phyloP scores from a whole-genome alignment of 1,140 invertebrate species.

The Bombus sylvicola region DNA sequence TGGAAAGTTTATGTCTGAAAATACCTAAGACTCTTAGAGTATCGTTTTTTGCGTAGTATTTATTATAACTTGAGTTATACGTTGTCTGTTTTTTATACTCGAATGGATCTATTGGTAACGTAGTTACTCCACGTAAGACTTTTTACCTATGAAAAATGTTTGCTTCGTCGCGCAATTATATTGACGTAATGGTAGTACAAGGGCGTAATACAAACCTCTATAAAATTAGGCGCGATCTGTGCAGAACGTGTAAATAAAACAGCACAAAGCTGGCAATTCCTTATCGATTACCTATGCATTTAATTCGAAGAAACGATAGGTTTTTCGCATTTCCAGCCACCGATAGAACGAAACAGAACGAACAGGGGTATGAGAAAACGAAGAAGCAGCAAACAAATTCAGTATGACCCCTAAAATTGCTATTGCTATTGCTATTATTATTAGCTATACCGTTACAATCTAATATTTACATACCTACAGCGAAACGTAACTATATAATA shows the following conservation, averaged over 20 bases:
- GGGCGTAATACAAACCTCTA: background rate
- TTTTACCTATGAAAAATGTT: constrained; percentile 47
- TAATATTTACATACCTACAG: constrained; percentile 39
- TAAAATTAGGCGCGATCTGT: background rate
- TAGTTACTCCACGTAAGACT: constrained; percentile 40
- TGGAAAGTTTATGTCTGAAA: constrained; percentile 15
- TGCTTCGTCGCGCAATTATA: background rate
- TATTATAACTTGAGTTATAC: constrained; percentile 22
- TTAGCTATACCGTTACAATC: constrained; percentile 19
- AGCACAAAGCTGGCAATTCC: constrained; percentile 25
- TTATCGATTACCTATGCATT: constrained; percentile 19
- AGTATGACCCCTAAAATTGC: constrained; percentile 21
- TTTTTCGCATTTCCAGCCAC: background rate
- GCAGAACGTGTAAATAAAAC: constrained; percentile 7
- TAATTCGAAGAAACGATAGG: constrained; percentile 4
- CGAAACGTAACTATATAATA: constrained; percentile 27
- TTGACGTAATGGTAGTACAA: constrained; percentile 13
- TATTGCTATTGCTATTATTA: constrained; percentile 26
- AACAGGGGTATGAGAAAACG: background rate
- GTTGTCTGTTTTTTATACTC: constrained; percentile 61
- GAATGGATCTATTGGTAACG: constrained; percentile 12
- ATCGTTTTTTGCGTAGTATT: constrained; percentile 3
- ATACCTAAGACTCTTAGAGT: background rate
- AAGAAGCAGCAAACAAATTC: background rate
- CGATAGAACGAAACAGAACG: background rate